phyloP scores from a whole-genome alignment of 2,113 vertebrate species.

The Lathamus discolor region DNA sequence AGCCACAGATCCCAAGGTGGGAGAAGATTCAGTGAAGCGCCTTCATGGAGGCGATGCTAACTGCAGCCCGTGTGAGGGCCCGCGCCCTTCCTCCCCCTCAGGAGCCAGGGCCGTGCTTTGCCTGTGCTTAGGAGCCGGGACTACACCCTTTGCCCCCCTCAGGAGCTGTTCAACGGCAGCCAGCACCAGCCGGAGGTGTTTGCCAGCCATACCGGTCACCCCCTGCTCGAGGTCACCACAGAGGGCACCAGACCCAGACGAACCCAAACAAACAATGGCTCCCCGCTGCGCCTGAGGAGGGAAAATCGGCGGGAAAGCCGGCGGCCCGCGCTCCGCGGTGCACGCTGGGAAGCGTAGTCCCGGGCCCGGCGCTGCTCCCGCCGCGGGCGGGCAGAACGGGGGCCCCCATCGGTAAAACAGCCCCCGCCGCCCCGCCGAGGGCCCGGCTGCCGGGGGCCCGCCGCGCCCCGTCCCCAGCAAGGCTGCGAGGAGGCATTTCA shows the following conservation, averaged over 20 bases:
- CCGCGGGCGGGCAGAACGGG: background rate
- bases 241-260: background rate
- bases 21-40: too few species aligned
- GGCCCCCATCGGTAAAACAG: background rate
- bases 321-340: too few species aligned
- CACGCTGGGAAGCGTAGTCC: background rate
- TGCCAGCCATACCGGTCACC: accelerated
- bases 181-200: accelerated
- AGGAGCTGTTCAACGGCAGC: background rate
- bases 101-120: background rate
- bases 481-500: background rate
- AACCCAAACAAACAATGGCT: background rate
- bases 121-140: background rate
- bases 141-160: too few species aligned
- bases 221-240: accelerated
- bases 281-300: background rate
- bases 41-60: background rate
- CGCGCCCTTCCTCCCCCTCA: background rate
- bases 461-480: accelerated
- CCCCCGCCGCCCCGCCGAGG: too few species aligned
- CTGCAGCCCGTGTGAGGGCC: accelerated
- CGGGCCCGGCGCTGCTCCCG: accelerated
- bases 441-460: background rate
- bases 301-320: background rate
- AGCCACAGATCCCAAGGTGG: accelerated